Evolutionary conservation across 2,888 invertebrate species (phyloP).

Genomic region (Ischnus inquisitorius): DNA sequence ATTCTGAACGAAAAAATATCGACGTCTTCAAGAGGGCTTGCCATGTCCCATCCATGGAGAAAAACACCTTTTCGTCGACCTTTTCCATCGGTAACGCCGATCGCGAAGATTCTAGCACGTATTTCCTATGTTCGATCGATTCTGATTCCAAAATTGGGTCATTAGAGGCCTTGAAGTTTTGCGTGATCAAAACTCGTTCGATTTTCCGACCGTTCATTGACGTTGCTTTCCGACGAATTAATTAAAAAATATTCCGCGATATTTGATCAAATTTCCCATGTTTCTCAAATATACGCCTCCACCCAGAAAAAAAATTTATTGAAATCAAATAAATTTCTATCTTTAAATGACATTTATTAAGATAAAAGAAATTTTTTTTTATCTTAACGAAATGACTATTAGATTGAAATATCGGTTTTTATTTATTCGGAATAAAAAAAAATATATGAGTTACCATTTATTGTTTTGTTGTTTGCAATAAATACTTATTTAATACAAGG

Average conservation of each 20-base stretch:
- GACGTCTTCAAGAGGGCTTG: neutral
- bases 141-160: neutral
- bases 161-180: neutral
- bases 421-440: too few relatives aligned
- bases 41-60: neutral
- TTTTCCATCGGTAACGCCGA: neutral
- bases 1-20: constrained; percentile 41
- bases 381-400: too few relatives aligned
- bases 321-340: too few relatives aligned
- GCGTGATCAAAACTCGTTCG: neutral
- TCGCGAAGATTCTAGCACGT: neutral
- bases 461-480: too few relatives aligned
- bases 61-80: neutral
- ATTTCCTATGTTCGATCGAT: neutral
- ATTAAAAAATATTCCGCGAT: neutral
- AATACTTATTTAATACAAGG: too few relatives aligned
- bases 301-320: too few relatives aligned
- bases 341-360: too few relatives aligned
- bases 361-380: too few relatives aligned
- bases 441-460: too few relatives aligned
- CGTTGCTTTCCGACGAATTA: neutral
- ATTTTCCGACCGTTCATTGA: neutral
- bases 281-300: too few relatives aligned
- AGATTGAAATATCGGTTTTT: too few relatives aligned
- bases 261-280: too few relatives aligned